phyloP scores from a whole-genome alignment of 2,113 vertebrate species.

The Hydrolagus affinis region DNA sequence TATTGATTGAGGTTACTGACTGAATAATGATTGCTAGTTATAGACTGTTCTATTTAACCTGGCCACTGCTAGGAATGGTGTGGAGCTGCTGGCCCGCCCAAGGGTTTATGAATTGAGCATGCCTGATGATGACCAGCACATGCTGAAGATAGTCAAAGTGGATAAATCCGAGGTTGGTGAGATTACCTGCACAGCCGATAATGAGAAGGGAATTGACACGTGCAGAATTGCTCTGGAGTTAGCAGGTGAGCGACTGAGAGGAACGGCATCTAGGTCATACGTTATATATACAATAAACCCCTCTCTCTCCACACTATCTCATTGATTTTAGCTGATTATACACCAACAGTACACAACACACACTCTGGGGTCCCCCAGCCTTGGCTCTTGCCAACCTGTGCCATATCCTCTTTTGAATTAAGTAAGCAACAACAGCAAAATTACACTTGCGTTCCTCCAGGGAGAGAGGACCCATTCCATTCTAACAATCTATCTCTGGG shows the following conservation, averaged over 20 bases:
- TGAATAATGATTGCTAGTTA: background rate
- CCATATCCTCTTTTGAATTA: no score
- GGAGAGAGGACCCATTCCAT: no score
- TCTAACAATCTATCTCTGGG: no score
- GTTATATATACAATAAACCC: no score
- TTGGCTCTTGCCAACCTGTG: no score
- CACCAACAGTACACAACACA: no score
- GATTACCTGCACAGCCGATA: conserved; percentile 73
- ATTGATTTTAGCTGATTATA: no score
- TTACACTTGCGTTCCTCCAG: no score
- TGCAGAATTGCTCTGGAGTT: conserved; percentile 68
- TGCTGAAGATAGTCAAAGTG: conserved; percentile 65
- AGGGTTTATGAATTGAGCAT: conserved; percentile 71
- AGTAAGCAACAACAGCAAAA: no score
- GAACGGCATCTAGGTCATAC: no score
- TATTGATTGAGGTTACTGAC: background rate
- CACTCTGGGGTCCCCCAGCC: no score
- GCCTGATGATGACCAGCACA: conserved; percentile 84
- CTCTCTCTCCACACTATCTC: no score
- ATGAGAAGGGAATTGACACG: conserved; percentile 67
- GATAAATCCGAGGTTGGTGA: conserved; percentile 61
- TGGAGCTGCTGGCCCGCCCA: conserved; percentile 55
- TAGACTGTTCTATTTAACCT: background rate
- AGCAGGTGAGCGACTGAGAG: conserved; percentile 61
- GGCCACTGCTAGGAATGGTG: conserved; percentile 54